Base-by-base conservation (phyloP, 2,888 invertebrate species). In the Temnothorax ravouxi region DNA sequence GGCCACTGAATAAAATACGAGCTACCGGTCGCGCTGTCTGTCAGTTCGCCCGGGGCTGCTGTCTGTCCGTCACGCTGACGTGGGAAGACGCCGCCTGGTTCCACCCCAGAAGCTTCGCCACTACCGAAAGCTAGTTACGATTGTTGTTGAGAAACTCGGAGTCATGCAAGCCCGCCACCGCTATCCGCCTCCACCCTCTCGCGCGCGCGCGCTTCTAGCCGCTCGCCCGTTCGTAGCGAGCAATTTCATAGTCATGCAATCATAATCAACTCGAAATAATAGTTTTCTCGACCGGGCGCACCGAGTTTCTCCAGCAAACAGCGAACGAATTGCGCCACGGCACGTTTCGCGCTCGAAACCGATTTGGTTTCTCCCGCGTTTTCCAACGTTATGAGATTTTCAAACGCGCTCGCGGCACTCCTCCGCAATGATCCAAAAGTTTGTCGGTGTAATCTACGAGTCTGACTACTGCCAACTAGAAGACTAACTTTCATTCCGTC, bases 31-130 rank as follows among this genome's bases (percentile, higher is more conserved):
- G 92, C 92, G 91, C 92, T 92, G 91, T 91, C 92, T 92, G 92
- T 92, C 92, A 91, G 92, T 92, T 92, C 92, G 92, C 93, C 91
- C 91, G 89, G 92, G 93, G 92, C 90, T 89, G 91, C 91, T 91
- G 93, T 91, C 94, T 94, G 95, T 95, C 94, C 93, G 93, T 95
- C 94, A 94, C 92, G 92, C 91, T 94, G 95, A 94, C 94, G 94
- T 95, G 95, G 94, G 95, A 95, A 95, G 95, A 94, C 92, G 94
- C 94, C 93, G 93, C 93, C 90, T 90, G 91, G 90, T 91, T 91
- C 90, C 91, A 91, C 91, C 91, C 91, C 91, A 91, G 91, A 92
- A 92, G 90, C 87, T 87, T 86, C 85, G 83, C 85, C 87, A 90
- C 92, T 90, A 91, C 93, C 94, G 88, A 93, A 94, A 93, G 93